Conservation (phyloP, 1,140 invertebrate genomes). For the Drosophila equinoxialis region DNA sequence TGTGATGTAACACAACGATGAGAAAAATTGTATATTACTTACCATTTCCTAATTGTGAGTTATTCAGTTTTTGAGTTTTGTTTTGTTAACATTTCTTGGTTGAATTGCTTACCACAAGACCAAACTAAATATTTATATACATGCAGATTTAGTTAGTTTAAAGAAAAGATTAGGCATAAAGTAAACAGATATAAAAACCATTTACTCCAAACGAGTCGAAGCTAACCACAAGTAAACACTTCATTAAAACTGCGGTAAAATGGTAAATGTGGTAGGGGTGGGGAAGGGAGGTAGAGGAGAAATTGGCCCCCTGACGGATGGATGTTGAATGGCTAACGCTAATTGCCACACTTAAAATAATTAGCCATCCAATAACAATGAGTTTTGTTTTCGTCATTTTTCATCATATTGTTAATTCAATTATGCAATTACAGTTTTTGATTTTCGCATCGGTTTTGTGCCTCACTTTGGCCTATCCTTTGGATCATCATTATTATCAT, state of each 20-base stretch:
- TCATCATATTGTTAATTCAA: conserved; percentile 26
- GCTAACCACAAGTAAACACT: conserved; percentile 55
- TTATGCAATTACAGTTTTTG: conserved; percentile 78
- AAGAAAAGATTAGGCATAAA: conserved; percentile 45
- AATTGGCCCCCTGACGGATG: neutral
- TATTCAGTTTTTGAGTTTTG: neutral
- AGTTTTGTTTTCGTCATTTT: conserved; percentile 17
- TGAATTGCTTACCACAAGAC: conserved; percentile 7
- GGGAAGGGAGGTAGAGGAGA: neutral
- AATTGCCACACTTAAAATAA: conserved; percentile 65
- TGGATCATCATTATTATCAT: conserved; percentile 77
- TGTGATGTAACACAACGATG: no score
- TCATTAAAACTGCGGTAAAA: conserved; percentile 48
- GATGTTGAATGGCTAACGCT: conserved; percentile 26
- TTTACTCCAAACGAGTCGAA: conserved; percentile 24
- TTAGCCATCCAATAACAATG: conserved; percentile 45
- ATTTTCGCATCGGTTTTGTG: conserved; percentile 80
- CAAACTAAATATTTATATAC: conserved; percentile 3
- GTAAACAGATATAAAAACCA: conserved; percentile 30
- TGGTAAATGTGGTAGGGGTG: neutral
- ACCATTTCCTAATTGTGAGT: neutral
- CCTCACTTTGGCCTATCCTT: conserved; percentile 75
- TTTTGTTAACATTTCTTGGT: conserved; percentile 12
- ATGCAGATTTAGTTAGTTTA: conserved; percentile 28
- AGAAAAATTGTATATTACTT: neutral